A percentile compares a stretch with the other conserved stretches of the same genome.
These are phyloP conservation scores for Agapostemon virescens DNA, from an alignment of 2,888 invertebrate genomes.

Conservation along the genomic window DNA sequence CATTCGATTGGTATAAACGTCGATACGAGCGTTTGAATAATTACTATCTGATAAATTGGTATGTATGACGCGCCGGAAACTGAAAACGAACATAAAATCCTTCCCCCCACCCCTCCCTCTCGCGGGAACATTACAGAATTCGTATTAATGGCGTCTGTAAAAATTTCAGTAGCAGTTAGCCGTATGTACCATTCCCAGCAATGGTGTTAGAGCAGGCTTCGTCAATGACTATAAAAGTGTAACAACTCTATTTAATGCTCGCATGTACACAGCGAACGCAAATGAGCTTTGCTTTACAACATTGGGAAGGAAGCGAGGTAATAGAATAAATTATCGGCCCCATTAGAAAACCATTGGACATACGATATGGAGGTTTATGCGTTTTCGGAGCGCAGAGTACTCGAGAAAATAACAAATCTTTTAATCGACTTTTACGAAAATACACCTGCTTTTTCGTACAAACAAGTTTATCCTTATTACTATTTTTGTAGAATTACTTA, in stretches of 20 bases:
- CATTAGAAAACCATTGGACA: too few species aligned
- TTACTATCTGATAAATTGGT: conserved; percentile 14
- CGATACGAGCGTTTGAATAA: conserved; percentile 4
- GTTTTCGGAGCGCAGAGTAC: not conserved
- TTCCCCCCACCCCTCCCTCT: not conserved
- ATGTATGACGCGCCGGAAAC: not conserved
- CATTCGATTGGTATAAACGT: conserved; percentile 4
- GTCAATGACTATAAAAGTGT: not conserved
- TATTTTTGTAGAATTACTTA: not conserved
- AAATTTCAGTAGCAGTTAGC: not conserved
- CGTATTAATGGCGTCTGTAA: not conserved
- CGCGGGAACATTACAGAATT: not conserved
- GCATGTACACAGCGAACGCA: not conserved
- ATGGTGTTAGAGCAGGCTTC: not conserved
- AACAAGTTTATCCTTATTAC: too few species aligned
- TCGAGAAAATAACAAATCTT: not conserved
- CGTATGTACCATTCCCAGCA: not conserved
- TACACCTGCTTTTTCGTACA: too few species aligned
- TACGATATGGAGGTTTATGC: not conserved
- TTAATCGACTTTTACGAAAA: not conserved
- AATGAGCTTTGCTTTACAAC: too few species aligned
- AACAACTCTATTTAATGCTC: not conserved
- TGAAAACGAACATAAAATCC: not conserved
- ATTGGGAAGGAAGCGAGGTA: too few species aligned
- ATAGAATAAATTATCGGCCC: not conserved